Evolutionary conservation across 2,888 invertebrate species (phyloP), one percentile per base, ranked within the genome.

Genomic region (Gordius sp.): DNA sequence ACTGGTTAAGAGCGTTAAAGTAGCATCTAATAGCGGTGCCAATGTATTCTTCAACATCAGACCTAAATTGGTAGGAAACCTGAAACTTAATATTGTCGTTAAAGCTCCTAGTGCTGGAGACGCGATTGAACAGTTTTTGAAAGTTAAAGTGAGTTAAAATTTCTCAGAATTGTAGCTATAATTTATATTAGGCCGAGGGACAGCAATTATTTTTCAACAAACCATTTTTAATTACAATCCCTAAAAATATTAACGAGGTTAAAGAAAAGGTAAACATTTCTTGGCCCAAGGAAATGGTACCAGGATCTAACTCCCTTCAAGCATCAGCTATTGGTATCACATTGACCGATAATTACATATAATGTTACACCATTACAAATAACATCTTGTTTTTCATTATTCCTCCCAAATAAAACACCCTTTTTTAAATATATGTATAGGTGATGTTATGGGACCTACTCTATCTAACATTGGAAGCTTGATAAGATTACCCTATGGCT

Each of bases 401-500:
- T n/a, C n/a, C n/a, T n/a, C n/a, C n/a, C n/a, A n/a, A n/a, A n/a
- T n/a, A n/a, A n/a, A n/a, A n/a, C n/a, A n/a, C n/a, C n/a, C n/a
- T n/a, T n/a, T n/a, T n/a, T n/a, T n/a, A n/a, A n/a, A n/a, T n/a
- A n/a, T n/a, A n/a, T n/a, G 41, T 62, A 18, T 59, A 76, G 77
- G 77, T 60, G 83, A 85, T 67, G 74, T 84, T 39, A 71, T 86
- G 64, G 84, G 82, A 16, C 79, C 82, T 13, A 77, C 79, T 2
- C 75, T 85, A 56, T 75, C 79, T 39, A 80, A 81, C 66, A 69
- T 84, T 52, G 79, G 80, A 41, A 75, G 76, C 62, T 70, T 85
- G 57, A 76, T 85, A 23, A 66, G 77, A 61, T 75, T 81, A 69
- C 83, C 87, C 0, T 81, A 79, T 47, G 86, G 84, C 1, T 89